phyloP scores from a whole-genome alignment of 2,888 invertebrate genomes.

The Apamea epomidion region DNA sequence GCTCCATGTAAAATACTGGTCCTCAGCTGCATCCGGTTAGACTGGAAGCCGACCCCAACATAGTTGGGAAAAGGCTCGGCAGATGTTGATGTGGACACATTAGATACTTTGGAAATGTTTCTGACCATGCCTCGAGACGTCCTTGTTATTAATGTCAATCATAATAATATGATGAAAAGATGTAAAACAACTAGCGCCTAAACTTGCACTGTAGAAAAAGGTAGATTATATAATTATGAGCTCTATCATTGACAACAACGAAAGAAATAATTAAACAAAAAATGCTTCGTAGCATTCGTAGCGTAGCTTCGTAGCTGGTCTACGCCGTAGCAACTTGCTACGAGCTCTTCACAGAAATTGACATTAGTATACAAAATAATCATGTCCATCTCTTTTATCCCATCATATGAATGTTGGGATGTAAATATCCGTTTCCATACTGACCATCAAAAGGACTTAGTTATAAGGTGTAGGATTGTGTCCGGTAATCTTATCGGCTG shows the following conservation, averaged over 20 bases:
- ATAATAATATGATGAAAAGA: not conserved
- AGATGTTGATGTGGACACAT: no score
- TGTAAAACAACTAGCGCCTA: not conserved
- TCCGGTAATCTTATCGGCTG: slow-evolving; percentile 10
- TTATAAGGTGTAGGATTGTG: slow-evolving; percentile 12
- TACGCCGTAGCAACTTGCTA: slow-evolving; percentile 33
- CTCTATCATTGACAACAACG: not conserved
- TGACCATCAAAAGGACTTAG: slow-evolving; percentile 8
- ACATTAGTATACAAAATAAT: not conserved
- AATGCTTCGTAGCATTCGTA: not conserved
- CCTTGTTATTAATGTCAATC: not conserved
- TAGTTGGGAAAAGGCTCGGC: no score
- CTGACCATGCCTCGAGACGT: not conserved
- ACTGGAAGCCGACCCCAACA: no score
- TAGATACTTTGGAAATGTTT: not conserved
- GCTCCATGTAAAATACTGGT: no score
- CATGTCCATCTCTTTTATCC: not conserved
- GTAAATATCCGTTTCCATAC: not conserved
- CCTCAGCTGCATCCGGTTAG: no score
- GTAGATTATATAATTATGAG: not conserved
- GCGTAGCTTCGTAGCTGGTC: slow-evolving; percentile 4
- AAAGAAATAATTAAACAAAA: not conserved
- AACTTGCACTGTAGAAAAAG: not conserved
- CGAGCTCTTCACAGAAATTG: not conserved
- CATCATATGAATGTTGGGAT: slow-evolving; percentile 10